Percentiles rank a stretch among this genome's conserved stretches.
phyloP scores from a whole-genome alignment of 2,797 vertebrate species.

The Esox masquinongy region DNA sequence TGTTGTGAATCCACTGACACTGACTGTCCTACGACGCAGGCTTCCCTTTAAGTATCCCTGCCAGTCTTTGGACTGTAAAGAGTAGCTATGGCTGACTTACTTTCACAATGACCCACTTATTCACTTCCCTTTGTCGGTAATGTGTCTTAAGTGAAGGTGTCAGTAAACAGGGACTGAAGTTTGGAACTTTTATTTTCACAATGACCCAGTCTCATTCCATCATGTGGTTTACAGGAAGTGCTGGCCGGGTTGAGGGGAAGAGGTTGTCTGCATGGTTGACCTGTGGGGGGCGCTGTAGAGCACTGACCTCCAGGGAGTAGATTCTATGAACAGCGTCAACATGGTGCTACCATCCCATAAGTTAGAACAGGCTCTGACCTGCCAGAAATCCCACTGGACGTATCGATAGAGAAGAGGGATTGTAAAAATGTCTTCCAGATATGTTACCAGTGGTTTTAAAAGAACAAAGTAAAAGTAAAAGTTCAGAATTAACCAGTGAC shows the following conservation, averaged over 20 bases:
- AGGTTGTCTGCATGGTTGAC: not conserved
- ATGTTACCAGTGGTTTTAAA: too few species aligned
- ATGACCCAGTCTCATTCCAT: constrained; percentile 33
- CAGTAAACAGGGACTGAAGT: too few species aligned
- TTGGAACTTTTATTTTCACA: not conserved
- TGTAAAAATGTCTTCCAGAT: too few species aligned
- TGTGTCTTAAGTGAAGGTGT: too few species aligned
- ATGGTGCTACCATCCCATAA: too few species aligned
- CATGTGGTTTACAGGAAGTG: constrained; percentile 59
- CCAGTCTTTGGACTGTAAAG: not conserved
- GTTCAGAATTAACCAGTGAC: too few species aligned
- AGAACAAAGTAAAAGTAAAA: too few species aligned
- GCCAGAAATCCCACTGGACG: too few species aligned
- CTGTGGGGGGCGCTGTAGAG: constrained; percentile 36
- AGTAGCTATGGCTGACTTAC: not conserved
- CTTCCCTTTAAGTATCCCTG: not conserved
- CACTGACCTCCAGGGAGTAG: not conserved
- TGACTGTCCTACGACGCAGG: not conserved
- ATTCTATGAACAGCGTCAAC: too few species aligned
- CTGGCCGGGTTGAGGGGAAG: constrained; percentile 43
- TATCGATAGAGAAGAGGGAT: too few species aligned
- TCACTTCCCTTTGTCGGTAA: too few species aligned
- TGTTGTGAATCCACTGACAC: constrained; percentile 43
- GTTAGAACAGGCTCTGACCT: too few species aligned
- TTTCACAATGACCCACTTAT: not conserved